phyloP scores from a whole-genome alignment of 2,797 vertebrate genomes.

The Cossypha heuglini region DNA sequence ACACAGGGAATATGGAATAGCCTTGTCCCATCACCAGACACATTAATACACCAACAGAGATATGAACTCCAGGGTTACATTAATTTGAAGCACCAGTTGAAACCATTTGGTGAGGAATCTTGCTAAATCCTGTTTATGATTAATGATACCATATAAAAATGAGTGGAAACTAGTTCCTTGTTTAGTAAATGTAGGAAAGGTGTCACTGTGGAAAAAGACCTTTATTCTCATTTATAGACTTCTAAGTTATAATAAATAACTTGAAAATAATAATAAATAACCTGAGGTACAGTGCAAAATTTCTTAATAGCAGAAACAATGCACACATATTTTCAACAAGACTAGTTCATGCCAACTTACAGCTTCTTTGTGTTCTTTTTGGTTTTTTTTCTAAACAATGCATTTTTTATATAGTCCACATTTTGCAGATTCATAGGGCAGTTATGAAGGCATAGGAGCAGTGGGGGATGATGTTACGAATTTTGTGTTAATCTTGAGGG shows the following conservation, averaged over 20 bases:
- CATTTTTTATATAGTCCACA: not conserved
- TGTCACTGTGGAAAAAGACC: not conserved
- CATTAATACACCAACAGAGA: not conserved
- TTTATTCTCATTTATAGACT: not conserved
- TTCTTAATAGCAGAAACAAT: not conserved
- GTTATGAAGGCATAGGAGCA: not conserved
- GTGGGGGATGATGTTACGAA: fast-evolving
- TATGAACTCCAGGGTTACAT: not conserved
- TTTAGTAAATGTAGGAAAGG: not conserved
- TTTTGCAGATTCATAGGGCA: not conserved
- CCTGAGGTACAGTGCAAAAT: not conserved
- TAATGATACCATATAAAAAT: not conserved
- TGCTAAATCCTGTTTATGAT: not conserved
- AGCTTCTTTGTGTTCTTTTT: not conserved
- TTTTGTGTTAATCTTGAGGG: not conserved
- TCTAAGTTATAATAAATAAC: not conserved
- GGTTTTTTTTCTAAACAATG: fast-evolving
- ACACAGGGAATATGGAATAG: not conserved
- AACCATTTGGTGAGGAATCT: not conserved
- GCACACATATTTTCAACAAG: not conserved
- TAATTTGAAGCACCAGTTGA: not conserved
- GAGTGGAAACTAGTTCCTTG: not conserved
- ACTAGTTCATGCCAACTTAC: not conserved
- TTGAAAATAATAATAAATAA: not conserved
- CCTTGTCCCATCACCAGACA: not conserved